Conservation (phyloP, 1,140 invertebrate genomes). For the Anastrepha ludens region DNA sequence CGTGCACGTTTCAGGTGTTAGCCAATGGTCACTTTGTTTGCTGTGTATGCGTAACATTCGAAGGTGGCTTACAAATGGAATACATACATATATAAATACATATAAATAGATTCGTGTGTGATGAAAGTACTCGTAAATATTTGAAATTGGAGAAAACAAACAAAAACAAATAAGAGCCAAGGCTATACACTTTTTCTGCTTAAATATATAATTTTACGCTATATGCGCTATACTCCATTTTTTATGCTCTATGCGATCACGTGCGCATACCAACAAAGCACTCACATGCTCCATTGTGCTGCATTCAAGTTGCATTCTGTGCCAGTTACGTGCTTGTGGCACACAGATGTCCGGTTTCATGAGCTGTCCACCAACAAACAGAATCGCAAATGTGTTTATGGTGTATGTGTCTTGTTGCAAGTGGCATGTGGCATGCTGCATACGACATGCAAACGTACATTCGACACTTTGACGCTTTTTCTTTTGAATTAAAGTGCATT, state of each 20-base stretch:
- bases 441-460: neutral
- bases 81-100: no score
- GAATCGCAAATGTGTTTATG: slow-evolving; percentile 47
- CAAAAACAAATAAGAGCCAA: no score
- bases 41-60: slow-evolving; percentile 34
- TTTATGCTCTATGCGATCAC: slow-evolving; percentile 28
- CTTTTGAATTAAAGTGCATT: neutral
- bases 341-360: slow-evolving; percentile 46
- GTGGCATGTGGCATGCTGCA: neutral
- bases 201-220: neutral
- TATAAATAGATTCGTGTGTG: neutral
- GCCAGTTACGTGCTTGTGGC: slow-evolving; percentile 46
- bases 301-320: slow-evolving; percentile 50
- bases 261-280: slow-evolving; percentile 9
- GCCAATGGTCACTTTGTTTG: neutral
- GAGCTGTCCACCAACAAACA: slow-evolving; percentile 15
- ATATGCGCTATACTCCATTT: neutral
- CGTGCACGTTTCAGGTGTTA: neutral
- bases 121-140: neutral
- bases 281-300: slow-evolving; percentile 51
- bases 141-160: neutral
- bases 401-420: slow-evolving; percentile 18
- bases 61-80: neutral
- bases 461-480: slow-evolving; percentile 29
- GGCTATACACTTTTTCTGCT: neutral